These are phyloP conservation scores for Erithacus rubecula DNA, from an alignment of 2,797 vertebrate genomes.

Conservation along the genomic window DNA sequence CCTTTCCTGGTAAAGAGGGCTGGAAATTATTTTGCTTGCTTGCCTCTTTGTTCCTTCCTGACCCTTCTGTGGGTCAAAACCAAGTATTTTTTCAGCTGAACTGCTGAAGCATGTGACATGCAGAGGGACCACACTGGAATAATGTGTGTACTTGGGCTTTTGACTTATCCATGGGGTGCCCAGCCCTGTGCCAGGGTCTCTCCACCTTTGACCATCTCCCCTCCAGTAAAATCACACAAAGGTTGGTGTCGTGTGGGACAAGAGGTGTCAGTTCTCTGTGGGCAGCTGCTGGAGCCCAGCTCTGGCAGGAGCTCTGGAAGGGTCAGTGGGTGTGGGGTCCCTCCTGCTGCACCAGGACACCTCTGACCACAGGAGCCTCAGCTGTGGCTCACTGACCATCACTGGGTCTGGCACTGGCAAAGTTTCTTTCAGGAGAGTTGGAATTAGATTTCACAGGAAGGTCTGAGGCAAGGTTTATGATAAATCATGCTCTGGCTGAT, in stretches of 20 bases:
- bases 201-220: background rate
- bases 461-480: background rate
- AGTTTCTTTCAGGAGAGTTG: background rate
- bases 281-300: background rate
- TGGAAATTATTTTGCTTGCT: background rate
- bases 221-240: background rate
- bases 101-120: background rate
- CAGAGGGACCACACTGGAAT: background rate
- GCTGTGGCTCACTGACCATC: background rate
- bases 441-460: background rate
- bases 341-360: background rate
- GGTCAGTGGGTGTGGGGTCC: fast-evolving
- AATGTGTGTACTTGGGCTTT: background rate
- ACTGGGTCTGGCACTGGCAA: background rate
- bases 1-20: background rate
- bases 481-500: background rate
- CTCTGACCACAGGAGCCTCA: background rate
- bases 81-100: background rate
- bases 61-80: background rate
- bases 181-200: background rate
- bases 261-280: background rate
- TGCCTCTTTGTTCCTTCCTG: background rate
- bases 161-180: too few species aligned
- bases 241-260: fast-evolving
- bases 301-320: background rate